Conservation (phyloP, 1,140 invertebrate species). For the Heliconius nattereri region DNA sequence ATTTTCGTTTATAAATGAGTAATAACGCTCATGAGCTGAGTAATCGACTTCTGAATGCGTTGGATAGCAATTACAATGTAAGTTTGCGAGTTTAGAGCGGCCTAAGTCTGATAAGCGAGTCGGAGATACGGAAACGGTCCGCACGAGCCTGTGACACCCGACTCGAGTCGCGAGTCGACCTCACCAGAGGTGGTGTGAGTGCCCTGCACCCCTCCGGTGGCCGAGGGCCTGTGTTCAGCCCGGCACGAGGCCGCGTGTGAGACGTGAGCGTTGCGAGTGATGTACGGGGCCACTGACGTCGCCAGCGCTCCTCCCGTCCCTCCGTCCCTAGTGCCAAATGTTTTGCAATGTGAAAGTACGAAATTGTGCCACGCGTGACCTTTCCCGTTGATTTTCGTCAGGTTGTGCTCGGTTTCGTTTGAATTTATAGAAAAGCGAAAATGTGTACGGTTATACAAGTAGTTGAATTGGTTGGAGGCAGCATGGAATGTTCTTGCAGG, state of each 20-base stretch:
- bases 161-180: slow-evolving; percentile 72
- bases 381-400: slow-evolving; percentile 65
- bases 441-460: slow-evolving; percentile 54
- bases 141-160: slow-evolving; percentile 77
- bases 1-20: slow-evolving; percentile 82
- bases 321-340: slow-evolving; percentile 79
- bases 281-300: slow-evolving; percentile 77
- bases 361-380: slow-evolving; percentile 78
- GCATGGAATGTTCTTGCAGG: slow-evolving; percentile 50
- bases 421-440: slow-evolving; percentile 39
- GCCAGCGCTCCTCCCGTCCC: slow-evolving; percentile 70
- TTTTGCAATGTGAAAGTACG: slow-evolving; percentile 81
- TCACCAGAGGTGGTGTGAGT: slow-evolving; percentile 62
- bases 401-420: slow-evolving; percentile 35
- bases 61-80: slow-evolving; percentile 82
- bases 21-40: slow-evolving; percentile 82
- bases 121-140: slow-evolving; percentile 74
- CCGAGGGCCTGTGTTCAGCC: neutral
- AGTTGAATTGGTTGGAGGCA: slow-evolving; percentile 46
- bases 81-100: slow-evolving; percentile 76
- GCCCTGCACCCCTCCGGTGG: neutral
- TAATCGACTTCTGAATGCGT: slow-evolving; percentile 82
- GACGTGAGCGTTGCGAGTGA: slow-evolving; percentile 73
- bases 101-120: slow-evolving; percentile 64
- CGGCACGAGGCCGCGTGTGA: slow-evolving; percentile 52